Evolutionary conservation across 2,797 vertebrate species (phyloP).

Genomic region (Micropoecilia bifurca): DNA sequence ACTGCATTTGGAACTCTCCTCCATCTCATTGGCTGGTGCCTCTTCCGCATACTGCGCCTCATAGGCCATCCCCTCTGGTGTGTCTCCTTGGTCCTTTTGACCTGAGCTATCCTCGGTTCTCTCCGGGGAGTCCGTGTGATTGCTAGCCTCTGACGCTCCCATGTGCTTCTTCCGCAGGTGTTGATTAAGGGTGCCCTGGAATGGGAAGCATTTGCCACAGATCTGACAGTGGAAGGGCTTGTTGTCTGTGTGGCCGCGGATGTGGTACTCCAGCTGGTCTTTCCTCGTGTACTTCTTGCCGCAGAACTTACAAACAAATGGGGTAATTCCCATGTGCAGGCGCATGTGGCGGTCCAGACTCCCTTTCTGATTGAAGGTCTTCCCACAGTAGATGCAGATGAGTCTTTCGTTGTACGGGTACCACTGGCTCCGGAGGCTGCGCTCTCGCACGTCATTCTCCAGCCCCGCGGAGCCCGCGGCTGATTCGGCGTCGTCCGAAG

Average conservation of each 20-base stretch:
- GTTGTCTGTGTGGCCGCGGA: slow-evolving; percentile 98
- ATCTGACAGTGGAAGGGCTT: slow-evolving; percentile 99
- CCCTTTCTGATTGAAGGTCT: slow-evolving; percentile 99
- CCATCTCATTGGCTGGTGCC: slow-evolving; percentile 73
- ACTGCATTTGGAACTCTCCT: slow-evolving; percentile 82
- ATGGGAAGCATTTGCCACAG: slow-evolving; percentile 99
- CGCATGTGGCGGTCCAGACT: slow-evolving; percentile 99
- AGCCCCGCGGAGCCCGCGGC: slow-evolving; percentile 77
- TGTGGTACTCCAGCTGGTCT: slow-evolving; percentile 99
- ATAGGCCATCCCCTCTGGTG: slow-evolving; percentile 87
- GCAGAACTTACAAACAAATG: slow-evolving; percentile 98
- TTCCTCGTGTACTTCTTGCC: slow-evolving; percentile 99
- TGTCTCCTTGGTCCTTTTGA: slow-evolving; percentile 88
- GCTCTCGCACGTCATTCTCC: slow-evolving; percentile 90
- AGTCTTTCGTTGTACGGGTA: slow-evolving; percentile 95
- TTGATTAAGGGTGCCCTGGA: slow-evolving; percentile 99
- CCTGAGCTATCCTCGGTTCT: slow-evolving; percentile 86
- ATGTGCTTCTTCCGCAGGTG: slow-evolving; percentile 99
- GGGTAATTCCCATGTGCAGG: slow-evolving; percentile 98
- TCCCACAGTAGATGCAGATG: slow-evolving; percentile 98
- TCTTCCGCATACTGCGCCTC: slow-evolving; percentile 82
- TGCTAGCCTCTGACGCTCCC: slow-evolving; percentile 85
- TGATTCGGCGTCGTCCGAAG: slow-evolving; percentile 83
- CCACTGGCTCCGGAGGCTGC: slow-evolving; percentile 92
- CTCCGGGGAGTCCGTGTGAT: slow-evolving; percentile 90